A percentile compares a stretch with the other conserved stretches of the same genome.
Evolutionary conservation across 2,888 invertebrate species (phyloP).

Genomic region (Anarsia innoxiella): DNA sequence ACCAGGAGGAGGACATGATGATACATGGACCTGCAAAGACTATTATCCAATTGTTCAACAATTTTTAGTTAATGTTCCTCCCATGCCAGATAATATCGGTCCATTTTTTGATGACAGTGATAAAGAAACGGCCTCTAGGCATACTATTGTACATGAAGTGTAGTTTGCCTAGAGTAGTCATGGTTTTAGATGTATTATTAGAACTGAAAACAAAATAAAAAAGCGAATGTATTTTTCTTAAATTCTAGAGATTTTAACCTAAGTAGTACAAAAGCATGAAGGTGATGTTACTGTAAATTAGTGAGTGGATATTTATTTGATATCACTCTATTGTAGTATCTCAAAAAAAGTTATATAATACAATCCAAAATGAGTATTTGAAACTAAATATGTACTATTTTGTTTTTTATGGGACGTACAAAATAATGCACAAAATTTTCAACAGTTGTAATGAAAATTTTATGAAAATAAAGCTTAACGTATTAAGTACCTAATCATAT

Average conservation of each 20-base stretch:
- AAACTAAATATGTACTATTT: no score
- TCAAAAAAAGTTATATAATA: no score
- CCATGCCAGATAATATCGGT: conserved; percentile 39
- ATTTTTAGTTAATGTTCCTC: conserved; percentile 59
- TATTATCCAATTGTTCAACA: conserved; percentile 79
- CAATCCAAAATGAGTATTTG: no score
- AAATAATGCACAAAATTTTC: no score
- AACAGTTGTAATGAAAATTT: no score
- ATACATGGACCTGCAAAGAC: conserved; percentile 93
- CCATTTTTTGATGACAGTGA: conserved; percentile 43
- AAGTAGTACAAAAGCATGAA: not conserved
- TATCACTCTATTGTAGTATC: not conserved
- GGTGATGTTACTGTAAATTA: not conserved
- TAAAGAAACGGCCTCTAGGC: conserved; percentile 22
- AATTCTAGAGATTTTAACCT: no score
- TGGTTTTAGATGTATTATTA: not conserved
- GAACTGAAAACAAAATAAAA: not conserved
- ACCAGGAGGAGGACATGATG: conserved; percentile 92
- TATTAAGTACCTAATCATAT: no score
- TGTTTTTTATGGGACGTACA: no score
- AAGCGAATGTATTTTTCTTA: not conserved
- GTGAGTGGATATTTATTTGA: not conserved
- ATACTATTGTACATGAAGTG: conserved; percentile 44
- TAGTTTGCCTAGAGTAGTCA: conserved; percentile 7
- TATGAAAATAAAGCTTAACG: no score